These are phyloP conservation scores for Pristis pectinata DNA, from an alignment of 2,797 vertebrate species.

Conservation along the genomic window DNA sequence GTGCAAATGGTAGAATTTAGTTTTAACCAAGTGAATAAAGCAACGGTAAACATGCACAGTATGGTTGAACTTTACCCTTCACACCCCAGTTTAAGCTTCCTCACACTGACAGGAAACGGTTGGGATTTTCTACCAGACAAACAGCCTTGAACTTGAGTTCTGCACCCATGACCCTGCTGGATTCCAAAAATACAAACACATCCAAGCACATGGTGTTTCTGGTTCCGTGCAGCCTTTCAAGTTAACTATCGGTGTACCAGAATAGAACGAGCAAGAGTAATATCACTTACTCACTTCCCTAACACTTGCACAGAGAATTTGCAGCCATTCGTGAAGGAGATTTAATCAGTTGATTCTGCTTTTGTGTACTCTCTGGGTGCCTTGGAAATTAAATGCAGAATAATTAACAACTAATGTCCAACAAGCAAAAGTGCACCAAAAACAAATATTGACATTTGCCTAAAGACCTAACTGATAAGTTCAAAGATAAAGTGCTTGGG, in stretches of 20 bases:
- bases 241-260: neutral
- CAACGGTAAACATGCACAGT: neutral
- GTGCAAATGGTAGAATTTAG: neutral
- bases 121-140: slow-evolving; percentile 28
- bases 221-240: neutral
- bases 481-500: neutral
- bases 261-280: neutral
- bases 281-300: too few species aligned
- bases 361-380: too few species aligned
- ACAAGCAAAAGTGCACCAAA: neutral
- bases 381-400: neutral
- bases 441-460: neutral
- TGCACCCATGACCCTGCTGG: neutral
- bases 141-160: neutral
- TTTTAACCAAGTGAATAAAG: neutral
- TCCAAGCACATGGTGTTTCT: neutral
- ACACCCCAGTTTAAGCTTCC: neutral
- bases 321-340: neutral
- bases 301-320: neutral
- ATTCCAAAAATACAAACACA: neutral
- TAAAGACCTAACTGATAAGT: neutral
- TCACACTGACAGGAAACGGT: slow-evolving; percentile 25
- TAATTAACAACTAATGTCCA: neutral
- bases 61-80: neutral
- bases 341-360: too few species aligned